Base-by-base conservation (phyloP, 2,113 vertebrate species). In the Ancistrus triradiatus region DNA sequence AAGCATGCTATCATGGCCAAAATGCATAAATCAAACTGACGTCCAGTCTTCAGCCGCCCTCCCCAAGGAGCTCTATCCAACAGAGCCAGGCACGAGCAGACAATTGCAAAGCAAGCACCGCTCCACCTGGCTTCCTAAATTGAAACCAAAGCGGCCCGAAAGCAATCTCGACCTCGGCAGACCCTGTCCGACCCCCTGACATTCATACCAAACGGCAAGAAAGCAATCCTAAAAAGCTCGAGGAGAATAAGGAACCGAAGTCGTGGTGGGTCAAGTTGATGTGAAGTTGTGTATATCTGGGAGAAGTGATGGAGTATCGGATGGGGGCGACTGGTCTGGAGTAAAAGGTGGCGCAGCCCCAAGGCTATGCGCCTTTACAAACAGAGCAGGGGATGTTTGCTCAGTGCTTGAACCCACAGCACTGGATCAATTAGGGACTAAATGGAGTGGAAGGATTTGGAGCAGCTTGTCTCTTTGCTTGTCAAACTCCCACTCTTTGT, bases 351-450 rank as follows among this genome's bases (percentile, higher is more conserved):
- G n/a, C 27, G 35, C 43, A 3, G 13, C 14, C 14, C 22, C 25
- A 21, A 33, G 19, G 17, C 4, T 9, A 27, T 14, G 43, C 9
- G 13, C 1, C 35, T 59, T 31, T 18, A 37, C 46, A 37, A 24
- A 70, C 21, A 55, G 37, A 47, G 10, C 52, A 18, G 25, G 50
- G 2, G 38, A 37, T 70, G 59, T 59, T 25, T 46, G 55, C 31
- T 9, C 46, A 38, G 33, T 7, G 21, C 43, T 51, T 48, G 43
- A 25, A 31, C 44, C 10, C 33, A 64, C 25, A 59, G 47, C 33
- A 17, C 69, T 52, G 31, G 43, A 59, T 68, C 59, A 63, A 68
- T 73, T 48, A 73, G 59, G 53, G 37, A 17, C 38, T 68, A 40
- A 63, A 61, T 10, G 11, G 7, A 68, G 46, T 44, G 52, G 15